Evolutionary conservation across 2,888 invertebrate genomes (phyloP), one percentile per base, ranked within the genome.

Genomic region (Drosophila maculinotata): DNA sequence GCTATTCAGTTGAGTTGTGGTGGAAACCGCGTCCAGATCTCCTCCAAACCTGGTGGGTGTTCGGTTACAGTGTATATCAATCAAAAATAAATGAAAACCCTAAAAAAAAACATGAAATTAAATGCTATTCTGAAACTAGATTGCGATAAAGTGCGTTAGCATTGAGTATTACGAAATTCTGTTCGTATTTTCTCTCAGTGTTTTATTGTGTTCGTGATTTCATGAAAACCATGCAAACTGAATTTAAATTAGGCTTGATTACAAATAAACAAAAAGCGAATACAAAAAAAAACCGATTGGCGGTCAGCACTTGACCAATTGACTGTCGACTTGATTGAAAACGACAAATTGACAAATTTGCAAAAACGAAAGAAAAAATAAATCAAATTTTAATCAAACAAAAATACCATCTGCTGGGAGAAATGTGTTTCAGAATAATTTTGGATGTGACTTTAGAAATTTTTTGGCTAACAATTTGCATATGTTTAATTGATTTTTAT

Each of bases 191-290:
- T 52, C 44, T 36, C 71, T 26, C 57, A 69, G 68, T 62, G 69
- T 41, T 49, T 41, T 41, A 31, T 36, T 39, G 48, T 49, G 30
- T 49, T 5, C 58, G 63, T 58, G 67, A 75, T 84, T 84, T 66
- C 76, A 73, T 83, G 69, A 77, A 69, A 84, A 79, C 69, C 74
- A 85, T 81, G 88, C 78, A 70, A 76, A 79, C 75, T 79, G 88
- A 89, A 88, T 88, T 76, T 78, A 79, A 88, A 87, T 84, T 68
- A 88, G 79, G 42, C 75, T 85, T 76, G 73, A 88, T 87, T 85
- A 87, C 84, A 77, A 75, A 67, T 51, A 76, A 72, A 62, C 74
- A 54, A 47, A 67, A 62, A 23, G 42, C 36, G 62, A 63, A 48
- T 20, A 39, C 25, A 38, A 69, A 41, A 23, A 51, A 48, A 47